phyloP scores from a whole-genome alignment of 2,797 vertebrate genomes.

The Gallirallus australis region DNA sequence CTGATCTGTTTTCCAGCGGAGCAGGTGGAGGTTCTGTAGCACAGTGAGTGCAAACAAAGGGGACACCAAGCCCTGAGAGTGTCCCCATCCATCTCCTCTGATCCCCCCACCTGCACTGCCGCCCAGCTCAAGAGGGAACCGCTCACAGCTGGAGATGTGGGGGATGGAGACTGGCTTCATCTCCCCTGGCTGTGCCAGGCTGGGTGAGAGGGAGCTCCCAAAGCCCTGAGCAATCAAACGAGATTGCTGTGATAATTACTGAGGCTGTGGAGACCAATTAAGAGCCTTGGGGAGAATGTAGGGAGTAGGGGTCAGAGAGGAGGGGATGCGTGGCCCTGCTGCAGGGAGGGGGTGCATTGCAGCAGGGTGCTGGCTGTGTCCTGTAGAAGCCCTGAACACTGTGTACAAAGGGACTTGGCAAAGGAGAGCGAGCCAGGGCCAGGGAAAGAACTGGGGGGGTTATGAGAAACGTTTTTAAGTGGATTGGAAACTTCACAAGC shows the following conservation, averaged over 20 bases:
- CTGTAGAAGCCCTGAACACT: not conserved
- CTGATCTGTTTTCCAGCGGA: not conserved
- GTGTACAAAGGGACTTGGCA: not conserved
- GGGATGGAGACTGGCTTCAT: not conserved
- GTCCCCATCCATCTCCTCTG: not conserved
- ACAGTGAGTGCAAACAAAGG: rapidly evolving
- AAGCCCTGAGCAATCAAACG: not conserved
- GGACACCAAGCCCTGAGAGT: not conserved
- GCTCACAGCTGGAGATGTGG: not conserved
- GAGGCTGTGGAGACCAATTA: not conserved
- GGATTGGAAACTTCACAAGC: not conserved
- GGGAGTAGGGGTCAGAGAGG: not conserved
- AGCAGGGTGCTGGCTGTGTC: not conserved
- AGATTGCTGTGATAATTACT: not conserved
- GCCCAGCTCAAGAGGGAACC: not conserved
- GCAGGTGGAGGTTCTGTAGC: not conserved
- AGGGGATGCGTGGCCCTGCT: not conserved
- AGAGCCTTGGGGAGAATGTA: not conserved
- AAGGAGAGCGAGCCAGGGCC: not conserved
- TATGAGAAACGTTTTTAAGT: not conserved
- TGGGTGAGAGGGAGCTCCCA: not conserved
- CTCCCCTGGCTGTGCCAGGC: not conserved
- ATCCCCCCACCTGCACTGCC: not conserved
- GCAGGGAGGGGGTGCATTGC: rapidly evolving
- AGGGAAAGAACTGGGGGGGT: not conserved